Evolutionary conservation across 2,113 vertebrate species (phyloP), one percentile per base, ranked within the genome.

Genomic region (Pheucticus melanocephalus): DNA sequence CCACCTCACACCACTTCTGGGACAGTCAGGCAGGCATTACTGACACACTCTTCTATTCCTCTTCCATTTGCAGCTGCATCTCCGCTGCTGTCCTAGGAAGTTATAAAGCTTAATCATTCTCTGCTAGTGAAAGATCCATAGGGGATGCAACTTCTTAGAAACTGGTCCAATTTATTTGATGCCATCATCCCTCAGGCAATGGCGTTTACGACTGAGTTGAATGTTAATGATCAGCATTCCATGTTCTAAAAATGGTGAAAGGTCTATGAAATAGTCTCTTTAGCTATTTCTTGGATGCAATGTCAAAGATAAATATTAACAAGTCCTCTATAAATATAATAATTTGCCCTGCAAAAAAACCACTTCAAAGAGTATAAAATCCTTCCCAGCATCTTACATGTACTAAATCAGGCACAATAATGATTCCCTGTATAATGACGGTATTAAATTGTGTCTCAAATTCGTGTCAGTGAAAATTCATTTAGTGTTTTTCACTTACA

Each of bases 271-370:
- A 96, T 64, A 92, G 96, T 78, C 69, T 91, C 44, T 59, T 25
- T 63, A 63, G 66, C 45, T 86, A 70, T 72, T 83, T 66, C 82
- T 95, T 76, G 88, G 70, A 94, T 96, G 83, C 59, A 72, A 73
- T 47, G 42, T 61, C 90, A 94, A 91, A 82, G 50, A 87, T 81
- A 96, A 90, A 96, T 94, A 94, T 95, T 96, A 97, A 95, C 86
- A 92, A 79, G 63, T 89, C 90, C 90, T 81, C 81, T 90, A 88
- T 84, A 97, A 97, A 92, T 88, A 82, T 25, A 95, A 96, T 47
- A 20, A 44, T 42, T 93, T 95, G 19, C 64, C 51, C 61, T 76
- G 79, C 50, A 80, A 92, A 93, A 91, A 87, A 94, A 80, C 4
- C 51, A 85, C 72, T 56, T 89, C 56, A 63, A 83, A 91, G 87